Evolutionary conservation across 2,113 vertebrate species (phyloP), one percentile per base, ranked within the genome.

Genomic region (Pterocles burchelli): DNA sequence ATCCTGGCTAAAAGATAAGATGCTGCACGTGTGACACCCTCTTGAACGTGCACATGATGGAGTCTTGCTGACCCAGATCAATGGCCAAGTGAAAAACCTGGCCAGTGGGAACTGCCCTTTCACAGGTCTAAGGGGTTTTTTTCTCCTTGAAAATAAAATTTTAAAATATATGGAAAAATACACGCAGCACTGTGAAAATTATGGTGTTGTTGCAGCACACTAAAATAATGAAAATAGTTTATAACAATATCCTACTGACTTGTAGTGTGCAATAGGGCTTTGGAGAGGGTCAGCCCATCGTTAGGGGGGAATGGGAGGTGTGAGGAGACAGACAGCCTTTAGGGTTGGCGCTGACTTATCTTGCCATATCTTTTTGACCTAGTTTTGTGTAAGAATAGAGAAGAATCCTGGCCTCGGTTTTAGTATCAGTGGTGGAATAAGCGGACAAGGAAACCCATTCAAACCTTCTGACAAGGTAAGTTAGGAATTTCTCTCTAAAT

Each of bases 341-440:
- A 9, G 24, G 2, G 31, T 48, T 88, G 73, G 46, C 62, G 28
- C 33, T 76, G 84, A n/a, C 89, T 95, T 76, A 89, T 13, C 33
- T 81, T 86, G 86, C 90, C 26, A 0, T 94, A 17, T 96, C 75
- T 97, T 91, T 95, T 90, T 84, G 52, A 46, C 82, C 85, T 89
- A 99, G 99, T 98, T 99, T 96, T 99, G 99, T 98, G 99, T 99
- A 96, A 98, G 99, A 97, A 99, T 99, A 99, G 99, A 99, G 98
- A 99, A 99, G 98, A 99, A 99, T 91, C 99, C 99, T 57, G 99
- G 99, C 94, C 99, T 99, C 68, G 99, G 99, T 73, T 99, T 99
- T 97, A 99, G 99, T 93, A 99, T 99, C 99, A 99, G 99, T 97
- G 99, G 99, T 95, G 99, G 99, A 98, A 99, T 99, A 97, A 99